Conservation (phyloP, 2,113 vertebrate species). For the Neogobius melanostomus region DNA sequence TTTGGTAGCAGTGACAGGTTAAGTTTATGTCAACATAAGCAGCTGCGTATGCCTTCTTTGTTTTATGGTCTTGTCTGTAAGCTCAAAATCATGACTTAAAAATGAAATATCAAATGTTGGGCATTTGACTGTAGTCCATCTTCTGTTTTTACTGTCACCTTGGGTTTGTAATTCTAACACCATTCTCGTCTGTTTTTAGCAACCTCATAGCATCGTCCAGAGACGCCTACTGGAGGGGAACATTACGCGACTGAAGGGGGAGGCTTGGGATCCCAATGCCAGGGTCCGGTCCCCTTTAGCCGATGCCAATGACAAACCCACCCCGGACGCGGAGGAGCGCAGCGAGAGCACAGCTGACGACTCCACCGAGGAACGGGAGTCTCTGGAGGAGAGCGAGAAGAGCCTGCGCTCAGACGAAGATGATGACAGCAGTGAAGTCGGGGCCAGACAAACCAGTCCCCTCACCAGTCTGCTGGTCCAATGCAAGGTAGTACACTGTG, state of each 20-base stretch:
- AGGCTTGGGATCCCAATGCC: conserved; percentile 63
- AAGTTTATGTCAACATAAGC: no score
- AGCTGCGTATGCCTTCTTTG: no score
- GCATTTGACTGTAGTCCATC: background rate
- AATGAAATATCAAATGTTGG: no score
- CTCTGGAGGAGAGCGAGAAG: conserved; percentile 78
- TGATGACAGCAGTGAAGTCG: conserved; percentile 61
- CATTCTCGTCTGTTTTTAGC: conserved; percentile 66
- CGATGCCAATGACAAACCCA: conserved; percentile 68
- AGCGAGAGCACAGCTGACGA: conserved; percentile 78
- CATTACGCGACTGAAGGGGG: conserved; percentile 76
- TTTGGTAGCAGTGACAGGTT: no score
- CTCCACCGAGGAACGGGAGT: conserved; percentile 78
- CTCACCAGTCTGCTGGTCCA: conserved; percentile 78
- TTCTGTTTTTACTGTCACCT: background rate
- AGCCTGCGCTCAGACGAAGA: conserved; percentile 79
- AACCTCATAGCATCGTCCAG: conserved; percentile 91
- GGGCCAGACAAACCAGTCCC: conserved; percentile 50
- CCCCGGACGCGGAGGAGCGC: conserved; percentile 66
- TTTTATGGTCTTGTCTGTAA: no score
- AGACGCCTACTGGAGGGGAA: conserved; percentile 88
- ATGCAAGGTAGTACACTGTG: conserved; percentile 80
- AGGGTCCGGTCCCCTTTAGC: conserved; percentile 77
- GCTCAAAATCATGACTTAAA: no score
- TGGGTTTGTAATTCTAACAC: background rate